Conservation (phyloP, 2,113 vertebrate species). For the Microtus ochrogaster region DNA sequence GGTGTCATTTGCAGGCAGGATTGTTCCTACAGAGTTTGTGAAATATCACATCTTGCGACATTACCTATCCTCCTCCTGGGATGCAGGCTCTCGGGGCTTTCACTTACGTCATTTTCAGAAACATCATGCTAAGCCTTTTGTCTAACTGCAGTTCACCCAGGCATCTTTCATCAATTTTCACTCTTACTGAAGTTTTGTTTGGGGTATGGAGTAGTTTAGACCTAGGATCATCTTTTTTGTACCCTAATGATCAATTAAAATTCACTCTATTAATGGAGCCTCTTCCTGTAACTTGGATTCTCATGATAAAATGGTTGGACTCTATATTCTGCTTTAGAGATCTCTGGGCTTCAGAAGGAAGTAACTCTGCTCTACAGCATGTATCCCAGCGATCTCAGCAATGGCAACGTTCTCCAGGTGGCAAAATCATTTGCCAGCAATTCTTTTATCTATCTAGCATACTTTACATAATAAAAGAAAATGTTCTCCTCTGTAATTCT, state of each 20-base stretch:
- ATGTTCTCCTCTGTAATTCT: background rate
- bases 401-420: background rate
- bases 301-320: background rate
- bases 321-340: background rate
- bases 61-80: background rate
- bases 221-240: background rate
- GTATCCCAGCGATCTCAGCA: accelerated
- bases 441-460: background rate
- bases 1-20: background rate
- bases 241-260: background rate
- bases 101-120: background rate
- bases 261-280: background rate
- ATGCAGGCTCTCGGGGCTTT: background rate
- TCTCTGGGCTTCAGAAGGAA: background rate
- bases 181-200: background rate
- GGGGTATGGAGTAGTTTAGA: background rate
- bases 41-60: background rate
- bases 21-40: background rate
- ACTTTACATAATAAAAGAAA: background rate
- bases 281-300: background rate
- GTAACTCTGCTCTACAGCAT: accelerated
- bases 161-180: background rate
- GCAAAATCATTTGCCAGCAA: background rate
- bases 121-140: accelerated
- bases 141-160: background rate